Evolutionary conservation across 2,113 vertebrate species (phyloP), one percentile per base, ranked within the genome.

Genomic region (Pluvianellus socialis): DNA sequence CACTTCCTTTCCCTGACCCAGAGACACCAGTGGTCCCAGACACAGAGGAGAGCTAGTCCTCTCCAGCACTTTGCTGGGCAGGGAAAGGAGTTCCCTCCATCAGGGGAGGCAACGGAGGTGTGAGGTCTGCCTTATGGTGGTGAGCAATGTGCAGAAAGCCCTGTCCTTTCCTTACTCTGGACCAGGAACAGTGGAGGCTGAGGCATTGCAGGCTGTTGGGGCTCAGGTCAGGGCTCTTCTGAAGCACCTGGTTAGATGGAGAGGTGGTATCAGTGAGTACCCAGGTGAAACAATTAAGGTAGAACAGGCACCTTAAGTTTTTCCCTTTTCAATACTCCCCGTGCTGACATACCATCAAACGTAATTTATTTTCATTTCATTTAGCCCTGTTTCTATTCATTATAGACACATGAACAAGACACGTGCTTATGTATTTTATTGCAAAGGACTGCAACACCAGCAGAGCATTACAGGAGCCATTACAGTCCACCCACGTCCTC

Each of bases 61-160:
- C 52, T 50, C 12, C 15, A 74, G 38, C 8, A 27, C 4, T 58
- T 62, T 38, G 9, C 3, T 50, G 28, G 18, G 6, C 35, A 70
- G 35, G 17, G 12, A 74, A 74, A 74, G n/a, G 61, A 59, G 14
- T 44, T 10, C 2, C 49, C 27, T 68, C 12, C 26, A 23, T 4
- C 16, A 61, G 10, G 4, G 20, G 24, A 59, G 38, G 15, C 12
- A 63, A 26, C 5, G 5, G 2, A 2, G 4, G 3, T 5, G 1
- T 28, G 33, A 63, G 20, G 3, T 68, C 28, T 61, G 30, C 45
- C 50, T 58, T 0, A 0, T 1, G 5, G 26, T 4, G 4, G 16
- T 45, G 28, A 59, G 47, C 7, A 18, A 4, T 22, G 16, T 26
- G 38, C 28, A 53, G 27, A 50, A 22, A 55, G 4, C 7, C 40